Conservation (phyloP, 1,140 invertebrate genomes). For the Bombus confusus region DNA sequence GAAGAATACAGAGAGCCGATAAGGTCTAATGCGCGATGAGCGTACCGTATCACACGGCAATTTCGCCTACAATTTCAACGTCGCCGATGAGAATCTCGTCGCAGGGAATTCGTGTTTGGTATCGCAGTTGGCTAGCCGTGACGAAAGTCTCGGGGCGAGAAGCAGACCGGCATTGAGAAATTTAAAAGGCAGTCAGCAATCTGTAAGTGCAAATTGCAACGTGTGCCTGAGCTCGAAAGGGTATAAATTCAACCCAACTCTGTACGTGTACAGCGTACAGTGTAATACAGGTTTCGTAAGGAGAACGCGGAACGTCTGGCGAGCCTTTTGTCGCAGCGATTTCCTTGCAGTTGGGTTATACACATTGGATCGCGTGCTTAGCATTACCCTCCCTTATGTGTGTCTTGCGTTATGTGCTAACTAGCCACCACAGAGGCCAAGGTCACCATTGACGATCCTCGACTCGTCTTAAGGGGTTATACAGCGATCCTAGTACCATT, state of each 20-base stretch:
- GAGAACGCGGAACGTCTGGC: constrained; percentile 56
- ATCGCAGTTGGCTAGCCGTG: constrained; percentile 35
- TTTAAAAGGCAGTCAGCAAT: constrained; percentile 38
- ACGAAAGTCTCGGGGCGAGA: constrained; percentile 19
- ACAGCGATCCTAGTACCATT: constrained; percentile 15
- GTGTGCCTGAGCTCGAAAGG: not conserved
- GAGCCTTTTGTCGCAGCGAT: constrained; percentile 60
- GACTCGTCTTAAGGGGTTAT: constrained; percentile 15
- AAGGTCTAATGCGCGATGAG: not conserved
- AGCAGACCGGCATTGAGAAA: constrained; percentile 41
- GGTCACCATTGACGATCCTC: constrained; percentile 47
- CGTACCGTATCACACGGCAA: not conserved
- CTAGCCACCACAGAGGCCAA: constrained; percentile 59
- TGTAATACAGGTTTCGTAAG: not conserved
- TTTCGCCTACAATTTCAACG: not conserved
- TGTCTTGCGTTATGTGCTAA: constrained; percentile 58
- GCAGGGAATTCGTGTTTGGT: constrained; percentile 39
- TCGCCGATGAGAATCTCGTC: constrained; percentile 30
- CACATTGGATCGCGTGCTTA: constrained; percentile 62
- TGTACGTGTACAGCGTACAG: not conserved
- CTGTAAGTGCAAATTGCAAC: constrained; percentile 57
- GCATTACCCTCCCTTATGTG: constrained; percentile 52
- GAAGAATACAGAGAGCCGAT: not conserved
- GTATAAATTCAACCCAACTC: constrained; percentile 37
- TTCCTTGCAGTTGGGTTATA: constrained; percentile 55